A percentile compares a stretch with the other conserved stretches of the same genome.
phyloP scores from a whole-genome alignment of 1,140 invertebrate species.

The Popillia japonica region DNA sequence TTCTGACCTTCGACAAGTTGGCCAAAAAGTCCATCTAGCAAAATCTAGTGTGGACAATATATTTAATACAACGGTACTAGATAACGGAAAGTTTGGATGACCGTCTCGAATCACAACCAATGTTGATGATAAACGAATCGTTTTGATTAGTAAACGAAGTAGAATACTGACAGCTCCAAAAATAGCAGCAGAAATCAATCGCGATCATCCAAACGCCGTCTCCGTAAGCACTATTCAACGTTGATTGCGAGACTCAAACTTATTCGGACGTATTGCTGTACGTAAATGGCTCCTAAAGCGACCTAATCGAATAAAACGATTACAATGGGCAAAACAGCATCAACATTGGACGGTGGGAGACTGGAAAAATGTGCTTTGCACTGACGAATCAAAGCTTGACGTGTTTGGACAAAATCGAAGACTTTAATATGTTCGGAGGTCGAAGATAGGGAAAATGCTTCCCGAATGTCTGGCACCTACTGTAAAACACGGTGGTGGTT shows the following conservation, averaged over 20 bases:
- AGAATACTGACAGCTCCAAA: constrained; percentile 35
- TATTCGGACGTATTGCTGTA: constrained; percentile 5
- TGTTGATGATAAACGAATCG: background rate
- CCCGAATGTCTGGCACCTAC: too few relatives aligned
- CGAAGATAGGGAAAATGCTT: too few relatives aligned
- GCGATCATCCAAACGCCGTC: background rate
- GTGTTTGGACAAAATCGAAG: background rate
- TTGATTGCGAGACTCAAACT: background rate
- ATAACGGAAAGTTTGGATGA: too few relatives aligned
- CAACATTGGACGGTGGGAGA: constrained; percentile 42
- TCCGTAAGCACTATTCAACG: background rate
- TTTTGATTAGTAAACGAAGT: constrained; percentile 28
- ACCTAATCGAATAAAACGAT: constrained; percentile 46
- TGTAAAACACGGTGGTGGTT: too few relatives aligned
- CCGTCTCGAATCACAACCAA: constrained; percentile 9
- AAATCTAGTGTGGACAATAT: background rate
- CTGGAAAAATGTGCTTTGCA: constrained; percentile 50
- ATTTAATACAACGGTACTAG: too few relatives aligned
- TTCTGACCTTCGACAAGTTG: background rate
- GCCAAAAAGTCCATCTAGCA: background rate
- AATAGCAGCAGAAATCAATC: constrained; percentile 11
- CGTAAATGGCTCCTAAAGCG: constrained; percentile 45
- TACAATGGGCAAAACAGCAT: constrained; percentile 46
- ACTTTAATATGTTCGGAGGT: too few relatives aligned
- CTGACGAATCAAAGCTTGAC: constrained; percentile 51